These are phyloP conservation scores for Ochropleura leucogaster DNA, from an alignment of 2,888 invertebrate species.

Conservation along the genomic window DNA sequence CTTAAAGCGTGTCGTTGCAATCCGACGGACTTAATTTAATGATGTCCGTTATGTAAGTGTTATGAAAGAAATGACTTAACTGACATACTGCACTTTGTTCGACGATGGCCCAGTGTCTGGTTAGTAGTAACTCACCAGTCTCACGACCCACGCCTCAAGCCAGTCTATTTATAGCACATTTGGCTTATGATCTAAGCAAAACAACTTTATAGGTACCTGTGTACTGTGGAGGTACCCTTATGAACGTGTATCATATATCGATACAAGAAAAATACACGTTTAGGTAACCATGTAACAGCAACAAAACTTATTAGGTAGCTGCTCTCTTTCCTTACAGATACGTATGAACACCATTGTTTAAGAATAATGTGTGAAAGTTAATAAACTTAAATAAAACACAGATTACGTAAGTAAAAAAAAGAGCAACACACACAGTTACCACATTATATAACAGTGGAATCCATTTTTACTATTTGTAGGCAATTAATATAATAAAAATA, in stretches of 20 bases:
- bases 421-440: neutral
- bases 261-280: conserved; percentile 9
- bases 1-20: conserved; percentile 35
- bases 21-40: conserved; percentile 49
- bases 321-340: neutral
- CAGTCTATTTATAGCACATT: conserved; percentile 79
- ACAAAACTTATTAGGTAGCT: neutral
- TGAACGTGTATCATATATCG: neutral
- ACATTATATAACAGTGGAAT: neutral
- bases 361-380: neutral
- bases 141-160: conserved; percentile 62
- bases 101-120: conserved; percentile 46
- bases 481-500: neutral
- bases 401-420: neutral
- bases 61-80: conserved; percentile 50
- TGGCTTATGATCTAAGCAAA: conserved; percentile 51
- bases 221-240: neutral
- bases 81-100: conserved; percentile 57
- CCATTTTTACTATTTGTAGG: neutral
- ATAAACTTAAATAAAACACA: neutral
- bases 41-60: conserved; percentile 52
- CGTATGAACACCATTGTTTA: neutral
- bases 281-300: neutral
- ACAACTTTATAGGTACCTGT: conserved; percentile 1
- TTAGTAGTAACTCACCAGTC: conserved; percentile 48